Conservation (phyloP, 2,797 vertebrate species). For the Cryptoblepharus egeriae region DNA sequence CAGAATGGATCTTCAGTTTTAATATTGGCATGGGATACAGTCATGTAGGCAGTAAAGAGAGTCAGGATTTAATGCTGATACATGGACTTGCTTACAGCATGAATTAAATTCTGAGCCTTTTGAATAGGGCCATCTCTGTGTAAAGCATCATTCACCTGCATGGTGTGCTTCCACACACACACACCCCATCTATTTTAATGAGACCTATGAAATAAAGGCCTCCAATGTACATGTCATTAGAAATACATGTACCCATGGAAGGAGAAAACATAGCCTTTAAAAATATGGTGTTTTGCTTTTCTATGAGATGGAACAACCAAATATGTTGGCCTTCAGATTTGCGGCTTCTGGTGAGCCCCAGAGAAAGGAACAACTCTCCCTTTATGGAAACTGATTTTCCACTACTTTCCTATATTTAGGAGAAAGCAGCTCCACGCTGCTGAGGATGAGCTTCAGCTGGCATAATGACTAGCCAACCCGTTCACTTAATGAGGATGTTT, state of each 20-base stretch:
- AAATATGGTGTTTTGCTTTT: neutral
- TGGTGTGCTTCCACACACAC: too few species aligned
- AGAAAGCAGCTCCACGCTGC: accelerated
- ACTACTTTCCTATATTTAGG: neutral
- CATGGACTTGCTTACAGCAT: too few species aligned
- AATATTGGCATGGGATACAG: too few species aligned
- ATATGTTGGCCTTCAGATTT: neutral
- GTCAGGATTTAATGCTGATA: too few species aligned
- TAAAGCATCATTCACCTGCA: too few species aligned
- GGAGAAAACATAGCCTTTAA: neutral
- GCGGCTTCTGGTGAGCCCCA: neutral
- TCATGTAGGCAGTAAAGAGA: too few species aligned
- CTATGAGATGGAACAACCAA: neutral
- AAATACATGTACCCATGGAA: neutral
- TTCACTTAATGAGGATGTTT: constrained; percentile 10
- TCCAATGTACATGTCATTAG: neutral
- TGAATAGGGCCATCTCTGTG: too few species aligned
- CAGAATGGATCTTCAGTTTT: too few species aligned
- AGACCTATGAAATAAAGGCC: neutral
- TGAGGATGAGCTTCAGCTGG: constrained; percentile 22
- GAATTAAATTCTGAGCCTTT: too few species aligned
- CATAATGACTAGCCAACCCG: neutral
- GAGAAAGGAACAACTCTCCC: neutral
- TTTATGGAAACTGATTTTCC: neutral
- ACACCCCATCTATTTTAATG: neutral